phyloP scores from a whole-genome alignment of 2,113 vertebrate species.

The Barnardius zonarius region DNA sequence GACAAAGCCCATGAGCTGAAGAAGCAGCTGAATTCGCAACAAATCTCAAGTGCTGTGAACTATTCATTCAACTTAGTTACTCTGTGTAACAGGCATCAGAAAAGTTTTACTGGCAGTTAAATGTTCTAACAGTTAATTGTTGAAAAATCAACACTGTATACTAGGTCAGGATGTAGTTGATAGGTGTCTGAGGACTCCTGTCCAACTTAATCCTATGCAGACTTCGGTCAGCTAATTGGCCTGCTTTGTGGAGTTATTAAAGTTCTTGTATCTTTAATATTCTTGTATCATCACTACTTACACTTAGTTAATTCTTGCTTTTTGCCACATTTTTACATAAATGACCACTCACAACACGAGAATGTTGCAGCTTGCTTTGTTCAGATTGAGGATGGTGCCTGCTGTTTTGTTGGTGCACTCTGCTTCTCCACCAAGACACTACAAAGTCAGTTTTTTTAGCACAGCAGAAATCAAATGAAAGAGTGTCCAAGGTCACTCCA shows the following conservation, averaged over 20 bases:
- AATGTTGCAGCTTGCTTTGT: neutral
- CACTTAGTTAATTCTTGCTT: neutral
- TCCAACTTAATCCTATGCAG: neutral
- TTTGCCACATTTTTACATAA: neutral
- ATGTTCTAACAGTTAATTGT: neutral
- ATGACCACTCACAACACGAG: neutral
- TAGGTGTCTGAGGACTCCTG: accelerated
- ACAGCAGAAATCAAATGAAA: neutral
- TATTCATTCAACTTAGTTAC: neutral
- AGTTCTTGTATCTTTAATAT: neutral
- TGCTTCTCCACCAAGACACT: neutral
- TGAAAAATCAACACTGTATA: neutral
- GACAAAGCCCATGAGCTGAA: neutral
- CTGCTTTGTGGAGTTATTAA: neutral
- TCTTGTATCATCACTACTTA: neutral
- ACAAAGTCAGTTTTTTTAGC: neutral
- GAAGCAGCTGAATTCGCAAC: neutral
- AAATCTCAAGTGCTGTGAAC: neutral
- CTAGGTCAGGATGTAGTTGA: neutral
- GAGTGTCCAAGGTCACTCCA: neutral
- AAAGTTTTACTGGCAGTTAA: neutral
- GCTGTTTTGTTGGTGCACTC: neutral
- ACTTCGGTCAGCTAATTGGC: neutral
- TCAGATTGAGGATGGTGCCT: neutral
- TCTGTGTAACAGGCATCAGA: neutral